Base-by-base conservation (phyloP, 1,140 invertebrate genomes). In the Paramacrobiotus metropolitanus region DNA sequence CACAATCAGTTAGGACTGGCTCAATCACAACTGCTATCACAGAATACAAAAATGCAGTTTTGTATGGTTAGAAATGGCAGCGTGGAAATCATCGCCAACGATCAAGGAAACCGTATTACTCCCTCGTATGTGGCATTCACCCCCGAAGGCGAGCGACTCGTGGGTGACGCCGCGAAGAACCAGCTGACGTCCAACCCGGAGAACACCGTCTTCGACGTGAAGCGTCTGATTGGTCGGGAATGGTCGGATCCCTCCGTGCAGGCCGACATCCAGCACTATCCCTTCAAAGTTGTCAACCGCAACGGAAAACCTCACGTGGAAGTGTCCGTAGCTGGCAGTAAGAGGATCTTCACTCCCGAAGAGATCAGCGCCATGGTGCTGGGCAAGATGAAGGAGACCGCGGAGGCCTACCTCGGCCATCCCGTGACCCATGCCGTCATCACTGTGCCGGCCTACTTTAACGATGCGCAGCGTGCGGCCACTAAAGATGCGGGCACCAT, bases 291-390 rank as follows among this genome's bases (percentile, higher is more conserved):
- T 1, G 76, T 84, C 24, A 83, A 88, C 66, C 87, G 86, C 73
- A 86, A 84, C 71, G 80, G 77, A 62, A 90, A 90, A 69, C 88
- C 88, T 1, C 82, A 88, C 65, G 84, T 93, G 61, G 63, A 74
- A 64, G 75, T 77, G 63, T 44, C 66, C 21, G 74, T 74, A 60
- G 79, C 77, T 24, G 80, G 87, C 68, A 83, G 87, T 44, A 78
- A 82, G 3, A 94, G 91, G 70, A 75, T 84, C 4, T 97, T 96
- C 71, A 85, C 90, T 3, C 89, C 93, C 31, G 92, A 96, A 76
- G 92, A 97, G 79, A 90, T 97, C 65, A 94, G 89, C 59, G 90
- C 92, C 62, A 96, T 96, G 92, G 89, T 97, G 30, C 76, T 97
- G 30, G 82, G 81, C 21, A 96, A 96, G 75, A 96, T 96, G 91